These are phyloP conservation scores for Brachirus orientalis DNA, from an alignment of 2,113 vertebrate species.

Conservation along the genomic window DNA sequence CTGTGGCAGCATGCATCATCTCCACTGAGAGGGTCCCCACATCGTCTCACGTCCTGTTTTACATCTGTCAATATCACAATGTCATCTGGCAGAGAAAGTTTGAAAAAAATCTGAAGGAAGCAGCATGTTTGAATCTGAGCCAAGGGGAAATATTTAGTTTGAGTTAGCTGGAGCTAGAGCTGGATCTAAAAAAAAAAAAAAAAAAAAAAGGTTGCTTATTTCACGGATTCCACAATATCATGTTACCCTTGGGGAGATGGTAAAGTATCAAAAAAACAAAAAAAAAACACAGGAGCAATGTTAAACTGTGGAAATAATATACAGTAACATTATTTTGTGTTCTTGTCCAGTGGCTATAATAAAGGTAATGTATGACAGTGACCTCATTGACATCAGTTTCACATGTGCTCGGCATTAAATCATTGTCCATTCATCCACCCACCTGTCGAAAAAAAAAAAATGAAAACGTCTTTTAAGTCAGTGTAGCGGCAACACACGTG, in stretches of 20 bases:
- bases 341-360: neutral
- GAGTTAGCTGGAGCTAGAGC: neutral
- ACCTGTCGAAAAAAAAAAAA: conserved; percentile 56
- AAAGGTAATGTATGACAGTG: conserved; percentile 2
- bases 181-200: neutral
- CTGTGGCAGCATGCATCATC: conserved; percentile 37
- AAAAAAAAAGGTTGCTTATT: neutral
- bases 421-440: conserved; percentile 15
- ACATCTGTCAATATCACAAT: conserved; percentile 49
- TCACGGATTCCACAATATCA: neutral
- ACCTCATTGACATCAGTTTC: conserved; percentile 20
- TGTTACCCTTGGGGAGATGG: neutral
- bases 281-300: neutral
- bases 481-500: conserved; percentile 45
- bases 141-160: neutral
- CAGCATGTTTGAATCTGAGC: conserved; percentile 18
- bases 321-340: neutral
- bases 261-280: neutral
- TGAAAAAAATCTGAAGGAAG: conserved; percentile 1
- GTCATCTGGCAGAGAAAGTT: conserved; percentile 25
- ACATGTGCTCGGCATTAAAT: conserved; percentile 49
- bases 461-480: conserved; percentile 48
- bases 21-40: conserved; percentile 11
- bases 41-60: conserved; percentile 38
- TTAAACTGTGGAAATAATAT: neutral